Evolutionary conservation across 2,797 vertebrate species (phyloP), one percentile per base, ranked within the genome.

Genomic region (Pangasius krempfi): DNA sequence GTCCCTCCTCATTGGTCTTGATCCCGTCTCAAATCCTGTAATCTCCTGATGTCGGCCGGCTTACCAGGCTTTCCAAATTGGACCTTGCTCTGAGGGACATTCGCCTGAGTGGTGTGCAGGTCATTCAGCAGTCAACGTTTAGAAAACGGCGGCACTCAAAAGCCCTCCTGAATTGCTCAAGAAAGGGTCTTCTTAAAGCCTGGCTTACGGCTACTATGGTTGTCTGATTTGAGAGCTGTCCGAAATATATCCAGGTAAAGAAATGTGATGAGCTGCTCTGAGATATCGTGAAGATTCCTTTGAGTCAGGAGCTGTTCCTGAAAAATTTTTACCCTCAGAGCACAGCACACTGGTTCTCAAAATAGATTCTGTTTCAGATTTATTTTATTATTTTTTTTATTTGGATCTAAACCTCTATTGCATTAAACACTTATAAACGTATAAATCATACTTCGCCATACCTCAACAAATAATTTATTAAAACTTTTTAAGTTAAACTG

Each of bases 21-120:
- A 92, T 93, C 91, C 91, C 40, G 44, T 88, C 86, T 90, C 91
- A 88, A 93, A 92, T 89, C 88, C 90, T 90, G 91, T 93, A 93
- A 93, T 93, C 92, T 93, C 89, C 86, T 90, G 87, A 90, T 90
- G 91, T 93, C 56, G 88, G 85, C 37, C 52, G 82, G 89, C 84
- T 92, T 92, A 91, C 90, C 90, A 44, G 68, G 84, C 89, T 88
- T 92, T 89, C 87, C 89, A 90, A 86, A 86, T 89, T 90, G 87
- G 88, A 91, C 90, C 89, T 86, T 84, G 85, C 84, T 89, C 86
- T 85, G 62, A 89, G 86, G 80, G 84, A 91, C 86, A 76, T 90
- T 92, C 81, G 89, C 56, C 68, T 86, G 79, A 91, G 90, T 54
- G 88, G 76, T 79, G 54, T 88, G 40, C 81, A 64, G 86, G 84